Conservation (phyloP, 2,113 vertebrate species). For the Lasiurus borealis region DNA sequence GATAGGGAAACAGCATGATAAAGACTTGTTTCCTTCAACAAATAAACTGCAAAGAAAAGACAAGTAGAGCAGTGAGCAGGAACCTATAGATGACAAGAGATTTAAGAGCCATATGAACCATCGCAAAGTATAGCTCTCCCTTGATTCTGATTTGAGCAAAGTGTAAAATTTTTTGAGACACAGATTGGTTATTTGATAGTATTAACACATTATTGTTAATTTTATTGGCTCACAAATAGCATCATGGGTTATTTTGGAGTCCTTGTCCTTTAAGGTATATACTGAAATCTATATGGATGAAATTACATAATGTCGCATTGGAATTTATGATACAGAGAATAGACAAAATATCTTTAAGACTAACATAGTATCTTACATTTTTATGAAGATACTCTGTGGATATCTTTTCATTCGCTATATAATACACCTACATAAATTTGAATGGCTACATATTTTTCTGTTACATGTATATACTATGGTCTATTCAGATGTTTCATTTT, state of each 20-base stretch:
- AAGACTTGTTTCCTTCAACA: neutral
- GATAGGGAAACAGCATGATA: neutral
- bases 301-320: neutral
- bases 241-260: neutral
- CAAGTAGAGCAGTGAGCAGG: neutral
- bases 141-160: neutral
- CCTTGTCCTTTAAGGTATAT: neutral
- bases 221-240: slow-evolving; percentile 7
- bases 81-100: neutral
- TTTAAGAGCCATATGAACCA: neutral
- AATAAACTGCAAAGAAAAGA: neutral
- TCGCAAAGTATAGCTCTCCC: neutral
- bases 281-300: neutral
- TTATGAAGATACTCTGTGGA: neutral
- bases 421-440: neutral
- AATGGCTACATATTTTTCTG: neutral
- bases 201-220: slow-evolving; percentile 8
- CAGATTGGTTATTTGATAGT: neutral
- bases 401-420: neutral
- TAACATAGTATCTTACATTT: neutral
- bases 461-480: neutral
- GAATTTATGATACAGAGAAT: neutral
- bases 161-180: neutral
- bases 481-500: slow-evolving; percentile 1
- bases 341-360: neutral